These are phyloP conservation scores for Hypselothyrea guttata DNA, from an alignment of 2,888 invertebrate species.

Conservation along the genomic window DNA sequence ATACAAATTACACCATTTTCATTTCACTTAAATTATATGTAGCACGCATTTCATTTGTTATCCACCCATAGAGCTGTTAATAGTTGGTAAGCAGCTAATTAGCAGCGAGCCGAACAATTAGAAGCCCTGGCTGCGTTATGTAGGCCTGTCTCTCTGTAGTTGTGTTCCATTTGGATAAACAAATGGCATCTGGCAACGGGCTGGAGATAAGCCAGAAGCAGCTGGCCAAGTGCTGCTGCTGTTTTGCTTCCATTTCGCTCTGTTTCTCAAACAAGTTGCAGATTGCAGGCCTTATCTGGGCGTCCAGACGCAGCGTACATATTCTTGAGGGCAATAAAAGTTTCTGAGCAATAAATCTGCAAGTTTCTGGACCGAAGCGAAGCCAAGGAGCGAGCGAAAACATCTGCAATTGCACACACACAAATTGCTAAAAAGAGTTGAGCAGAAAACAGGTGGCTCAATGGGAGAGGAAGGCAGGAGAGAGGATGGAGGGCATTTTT, in stretches of 20 bases:
- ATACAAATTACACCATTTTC: no score
- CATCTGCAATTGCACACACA: slow-evolving; percentile 68
- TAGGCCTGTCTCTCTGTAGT: slow-evolving; percentile 20
- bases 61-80: slow-evolving; percentile 9
- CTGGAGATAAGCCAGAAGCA: slow-evolving; percentile 38
- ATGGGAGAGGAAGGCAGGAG: slow-evolving; percentile 5
- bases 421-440: slow-evolving; percentile 63
- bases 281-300: slow-evolving; percentile 69
- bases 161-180: slow-evolving; percentile 38
- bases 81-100: slow-evolving; percentile 25
- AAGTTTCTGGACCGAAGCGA: slow-evolving; percentile 65
- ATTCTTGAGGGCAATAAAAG: slow-evolving; percentile 74
- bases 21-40: no score
- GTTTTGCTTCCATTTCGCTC: not conserved
- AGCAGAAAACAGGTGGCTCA: slow-evolving; percentile 65
- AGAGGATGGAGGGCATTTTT: slow-evolving; percentile 39
- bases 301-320: slow-evolving; percentile 51
- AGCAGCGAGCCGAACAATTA: slow-evolving; percentile 26
- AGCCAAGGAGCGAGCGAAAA: slow-evolving; percentile 27
- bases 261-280: slow-evolving; percentile 57
- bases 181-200: slow-evolving; percentile 29
- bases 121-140: slow-evolving; percentile 8
- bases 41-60: no score
- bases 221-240: slow-evolving; percentile 42
- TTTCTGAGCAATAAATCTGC: slow-evolving; percentile 76